A percentile compares a stretch with the other conserved stretches of the same genome.
Evolutionary conservation across 2,113 vertebrate species (phyloP).

Genomic region (Megalops atlanticus): DNA sequence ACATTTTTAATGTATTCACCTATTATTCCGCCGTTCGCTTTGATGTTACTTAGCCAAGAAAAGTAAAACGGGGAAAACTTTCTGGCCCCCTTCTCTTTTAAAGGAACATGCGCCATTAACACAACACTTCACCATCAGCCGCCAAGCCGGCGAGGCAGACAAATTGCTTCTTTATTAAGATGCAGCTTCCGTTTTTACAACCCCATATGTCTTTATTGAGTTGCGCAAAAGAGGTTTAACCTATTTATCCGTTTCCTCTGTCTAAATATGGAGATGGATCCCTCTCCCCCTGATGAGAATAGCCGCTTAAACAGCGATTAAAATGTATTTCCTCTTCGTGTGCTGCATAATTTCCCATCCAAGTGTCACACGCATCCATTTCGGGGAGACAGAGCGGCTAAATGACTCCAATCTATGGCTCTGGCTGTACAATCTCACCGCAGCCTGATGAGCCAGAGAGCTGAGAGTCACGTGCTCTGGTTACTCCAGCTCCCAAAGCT

Average conservation of each 20-base stretch:
- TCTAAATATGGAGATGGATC: constrained; percentile 55
- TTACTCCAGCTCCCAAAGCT: neutral
- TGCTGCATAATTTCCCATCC: constrained; percentile 63
- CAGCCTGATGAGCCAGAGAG: neutral
- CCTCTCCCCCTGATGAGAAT: constrained; percentile 56
- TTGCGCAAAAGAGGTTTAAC: constrained; percentile 57
- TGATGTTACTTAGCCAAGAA: neutral
- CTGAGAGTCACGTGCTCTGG: neutral
- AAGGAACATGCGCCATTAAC: neutral
- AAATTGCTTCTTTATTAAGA: constrained; percentile 56
- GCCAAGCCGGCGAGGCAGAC: neutral
- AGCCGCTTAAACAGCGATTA: constrained; percentile 70
- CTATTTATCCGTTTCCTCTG: constrained; percentile 59
- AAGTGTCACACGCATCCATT: constrained; percentile 63
- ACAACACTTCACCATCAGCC: neutral
- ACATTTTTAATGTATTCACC: constrained; percentile 51
- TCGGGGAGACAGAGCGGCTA: constrained; percentile 60
- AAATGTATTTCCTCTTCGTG: constrained; percentile 66
- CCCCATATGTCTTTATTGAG: constrained; percentile 62
- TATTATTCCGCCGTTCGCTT: constrained; percentile 34
- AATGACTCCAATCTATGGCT: constrained; percentile 55
- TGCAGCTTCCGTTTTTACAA: constrained; percentile 51
- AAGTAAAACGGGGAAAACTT: neutral
- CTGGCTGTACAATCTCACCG: neutral
- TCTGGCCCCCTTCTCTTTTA: neutral